phyloP scores from a whole-genome alignment of 2,888 invertebrate species.

The Drosophila flavopinicola region DNA sequence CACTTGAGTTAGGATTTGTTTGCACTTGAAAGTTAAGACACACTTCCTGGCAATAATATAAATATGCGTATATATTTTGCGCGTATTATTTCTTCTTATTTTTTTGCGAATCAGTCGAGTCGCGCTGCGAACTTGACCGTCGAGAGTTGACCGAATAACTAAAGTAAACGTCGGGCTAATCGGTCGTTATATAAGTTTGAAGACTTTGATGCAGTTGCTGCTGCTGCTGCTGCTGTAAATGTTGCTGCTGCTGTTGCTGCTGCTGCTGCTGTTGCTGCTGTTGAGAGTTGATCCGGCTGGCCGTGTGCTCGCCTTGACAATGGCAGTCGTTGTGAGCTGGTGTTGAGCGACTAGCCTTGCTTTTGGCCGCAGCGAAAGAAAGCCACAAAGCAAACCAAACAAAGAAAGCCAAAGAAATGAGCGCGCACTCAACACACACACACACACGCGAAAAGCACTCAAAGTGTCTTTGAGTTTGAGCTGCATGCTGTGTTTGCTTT shows the following conservation, averaged over 20 bases:
- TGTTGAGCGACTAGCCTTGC: constrained; percentile 56
- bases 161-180: constrained; percentile 83
- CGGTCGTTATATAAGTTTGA: constrained; percentile 84
- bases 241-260: constrained; percentile 22
- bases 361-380: constrained; percentile 68
- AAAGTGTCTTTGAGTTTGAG: constrained; percentile 45
- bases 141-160: constrained; percentile 84
- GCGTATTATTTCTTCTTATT: constrained; percentile 12
- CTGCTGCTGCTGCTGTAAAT: constrained; percentile 29
- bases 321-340: constrained; percentile 80
- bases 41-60: constrained; percentile 57
- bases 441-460: constrained; percentile 66
- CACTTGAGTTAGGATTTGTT: constrained; percentile 51
- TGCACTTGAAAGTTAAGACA: constrained; percentile 49
- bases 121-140: constrained; percentile 84
- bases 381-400: constrained; percentile 64
- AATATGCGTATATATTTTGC: constrained; percentile 23
- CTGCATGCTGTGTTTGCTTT: constrained; percentile 44
- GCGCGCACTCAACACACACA: too few species aligned
- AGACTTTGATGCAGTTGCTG: constrained; percentile 78
- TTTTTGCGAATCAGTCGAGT: constrained; percentile 51
- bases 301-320: constrained; percentile 83
- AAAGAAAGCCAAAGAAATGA: constrained; percentile 78
- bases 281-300: constrained; percentile 61
- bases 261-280: constrained; percentile 28